These are phyloP conservation scores for Pitangus sulphuratus DNA, from an alignment of 2,797 vertebrate genomes.

Conservation along the genomic window DNA sequence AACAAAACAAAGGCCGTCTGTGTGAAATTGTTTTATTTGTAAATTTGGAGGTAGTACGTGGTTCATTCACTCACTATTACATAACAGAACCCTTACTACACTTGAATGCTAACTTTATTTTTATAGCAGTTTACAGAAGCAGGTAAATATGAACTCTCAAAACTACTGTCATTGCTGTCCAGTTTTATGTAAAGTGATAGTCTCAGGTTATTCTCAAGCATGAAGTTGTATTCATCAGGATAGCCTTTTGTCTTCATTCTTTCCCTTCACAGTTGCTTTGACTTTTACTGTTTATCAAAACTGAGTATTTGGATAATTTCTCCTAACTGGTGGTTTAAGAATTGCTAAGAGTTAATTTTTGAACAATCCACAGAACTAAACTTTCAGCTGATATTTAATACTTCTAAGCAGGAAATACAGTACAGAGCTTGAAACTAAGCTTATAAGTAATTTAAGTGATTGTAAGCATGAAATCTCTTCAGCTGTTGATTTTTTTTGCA, in stretches of 20 bases:
- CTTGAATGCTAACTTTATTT: constrained; percentile 49
- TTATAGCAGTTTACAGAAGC: constrained; percentile 30
- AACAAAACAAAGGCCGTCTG: constrained; percentile 10
- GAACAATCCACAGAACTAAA: background rate
- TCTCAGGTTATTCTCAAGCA: background rate
- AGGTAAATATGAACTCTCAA: background rate
- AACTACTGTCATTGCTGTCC: background rate
- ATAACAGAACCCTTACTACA: constrained; percentile 11
- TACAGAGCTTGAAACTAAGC: background rate
- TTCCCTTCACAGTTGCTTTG: background rate
- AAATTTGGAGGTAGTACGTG: constrained; percentile 53
- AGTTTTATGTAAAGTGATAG: background rate
- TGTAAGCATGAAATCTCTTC: background rate
- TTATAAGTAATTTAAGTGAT: background rate
- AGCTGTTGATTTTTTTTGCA: background rate
- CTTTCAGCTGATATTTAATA: background rate
- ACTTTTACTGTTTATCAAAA: background rate
- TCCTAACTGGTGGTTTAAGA: background rate
- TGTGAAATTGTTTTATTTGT: constrained; percentile 39
- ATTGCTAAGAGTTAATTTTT: background rate
- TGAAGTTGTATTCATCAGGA: background rate
- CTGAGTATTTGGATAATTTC: background rate
- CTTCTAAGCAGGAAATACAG: background rate
- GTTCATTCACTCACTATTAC: constrained; percentile 30
- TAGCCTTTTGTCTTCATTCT: background rate